A percentile compares a stretch with the other conserved stretches of the same genome.
These are phyloP conservation scores for Tethya wilhelma DNA, from an alignment of 37 sponge, comb jelly and placozoan genomes.

Conservation along the genomic window DNA sequence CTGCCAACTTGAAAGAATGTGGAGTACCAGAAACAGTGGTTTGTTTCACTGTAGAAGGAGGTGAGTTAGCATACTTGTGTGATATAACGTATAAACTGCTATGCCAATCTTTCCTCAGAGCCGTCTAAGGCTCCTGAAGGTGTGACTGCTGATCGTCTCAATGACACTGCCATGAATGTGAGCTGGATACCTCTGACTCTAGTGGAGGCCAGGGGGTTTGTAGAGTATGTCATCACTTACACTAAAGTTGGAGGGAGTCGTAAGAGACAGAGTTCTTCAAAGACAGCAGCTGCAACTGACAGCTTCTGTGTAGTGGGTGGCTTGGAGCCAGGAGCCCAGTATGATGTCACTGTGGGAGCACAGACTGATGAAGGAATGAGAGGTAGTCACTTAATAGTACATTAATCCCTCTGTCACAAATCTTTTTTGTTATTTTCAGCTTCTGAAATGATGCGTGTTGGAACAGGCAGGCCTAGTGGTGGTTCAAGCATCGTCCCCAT, in stretches of 20 bases:
- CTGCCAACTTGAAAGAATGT: constrained; percentile 19
- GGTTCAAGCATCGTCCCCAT: not conserved
- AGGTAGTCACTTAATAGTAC: not conserved
- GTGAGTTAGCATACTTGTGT: not conserved
- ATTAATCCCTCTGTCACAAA: too few species aligned
- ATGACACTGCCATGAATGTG: constrained; percentile 21
- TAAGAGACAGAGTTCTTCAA: too few species aligned
- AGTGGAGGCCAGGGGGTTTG: constrained; percentile 34
- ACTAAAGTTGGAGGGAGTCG: too few species aligned
- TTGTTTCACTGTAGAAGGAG: constrained; percentile 34
- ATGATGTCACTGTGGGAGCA: constrained; percentile 11
- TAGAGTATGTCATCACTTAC: constrained; percentile 15
- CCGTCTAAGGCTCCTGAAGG: not conserved
- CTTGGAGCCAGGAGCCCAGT: constrained; percentile 17
- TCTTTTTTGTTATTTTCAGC: too few species aligned
- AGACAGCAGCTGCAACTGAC: too few species aligned
- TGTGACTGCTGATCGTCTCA: constrained; percentile 6
- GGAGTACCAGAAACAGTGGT: not conserved
- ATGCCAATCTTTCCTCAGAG: not conserved
- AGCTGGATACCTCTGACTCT: constrained; percentile 27
- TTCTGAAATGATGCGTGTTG: too few species aligned
- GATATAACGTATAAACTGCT: not conserved
- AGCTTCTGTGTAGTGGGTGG: not conserved
- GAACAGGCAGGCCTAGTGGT: too few species aligned
- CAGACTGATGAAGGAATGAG: not conserved